Evolutionary conservation across 2,113 vertebrate genomes (phyloP).

Genomic region (Plecturocebus donacophilus): DNA sequence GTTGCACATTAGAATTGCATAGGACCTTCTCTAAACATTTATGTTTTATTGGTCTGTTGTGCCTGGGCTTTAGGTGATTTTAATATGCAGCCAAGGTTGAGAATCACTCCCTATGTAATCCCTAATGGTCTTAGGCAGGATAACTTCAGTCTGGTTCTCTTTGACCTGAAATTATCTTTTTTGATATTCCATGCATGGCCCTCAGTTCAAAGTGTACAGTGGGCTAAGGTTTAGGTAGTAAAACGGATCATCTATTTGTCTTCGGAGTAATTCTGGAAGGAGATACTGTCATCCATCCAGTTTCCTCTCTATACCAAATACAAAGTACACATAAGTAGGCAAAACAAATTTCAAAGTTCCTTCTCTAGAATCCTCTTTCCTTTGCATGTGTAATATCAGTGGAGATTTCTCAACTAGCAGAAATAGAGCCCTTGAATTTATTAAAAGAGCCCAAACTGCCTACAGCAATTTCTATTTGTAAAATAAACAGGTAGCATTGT

Average conservation of each 20-base stretch:
- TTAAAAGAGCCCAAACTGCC: slow-evolving; percentile 4
- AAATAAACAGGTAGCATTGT: not conserved
- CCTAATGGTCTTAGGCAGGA: not conserved
- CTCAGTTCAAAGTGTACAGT: not conserved
- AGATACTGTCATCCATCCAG: not conserved
- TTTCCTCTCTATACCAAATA: slow-evolving; percentile 4
- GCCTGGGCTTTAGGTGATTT: not conserved
- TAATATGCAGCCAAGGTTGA: not conserved
- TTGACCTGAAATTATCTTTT: not conserved
- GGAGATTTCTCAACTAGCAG: not conserved
- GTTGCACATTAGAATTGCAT: not conserved
- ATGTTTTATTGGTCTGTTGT: not conserved
- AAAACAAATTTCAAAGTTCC: not conserved
- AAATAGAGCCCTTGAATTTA: slow-evolving; percentile 31
- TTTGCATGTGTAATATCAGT: slow-evolving; percentile 40
- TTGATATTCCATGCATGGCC: not conserved
- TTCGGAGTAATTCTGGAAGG: slow-evolving; percentile 26
- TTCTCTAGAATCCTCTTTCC: not conserved
- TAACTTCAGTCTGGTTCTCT: not conserved
- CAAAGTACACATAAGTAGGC: not conserved
- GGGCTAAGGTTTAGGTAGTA: not conserved
- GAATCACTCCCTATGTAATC: not conserved
- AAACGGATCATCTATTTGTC: not conserved
- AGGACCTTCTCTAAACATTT: not conserved
- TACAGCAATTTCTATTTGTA: not conserved